Percentiles rank a stretch among this genome's conserved stretches.
These are phyloP conservation scores for Cecidostiba fungosa DNA, from an alignment of 2,888 invertebrate species.

Conservation along the genomic window DNA sequence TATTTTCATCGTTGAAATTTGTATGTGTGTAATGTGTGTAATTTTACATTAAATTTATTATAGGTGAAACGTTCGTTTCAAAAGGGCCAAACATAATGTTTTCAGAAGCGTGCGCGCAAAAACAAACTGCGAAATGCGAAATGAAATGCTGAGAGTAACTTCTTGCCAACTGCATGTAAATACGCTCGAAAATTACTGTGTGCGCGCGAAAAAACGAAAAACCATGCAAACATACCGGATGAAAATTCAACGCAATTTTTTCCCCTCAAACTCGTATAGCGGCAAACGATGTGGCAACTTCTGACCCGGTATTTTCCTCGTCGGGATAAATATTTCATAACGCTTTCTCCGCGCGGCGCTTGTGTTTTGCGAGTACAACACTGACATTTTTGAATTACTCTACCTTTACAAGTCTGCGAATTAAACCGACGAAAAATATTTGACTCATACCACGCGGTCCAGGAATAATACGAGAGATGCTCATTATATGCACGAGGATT, in stretches of 20 bases:
- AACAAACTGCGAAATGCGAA: background rate
- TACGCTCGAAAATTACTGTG: too few relatives aligned
- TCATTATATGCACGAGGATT: background rate
- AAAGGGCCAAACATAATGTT: background rate
- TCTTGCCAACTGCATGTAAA: background rate
- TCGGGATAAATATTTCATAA: constrained; percentile 54
- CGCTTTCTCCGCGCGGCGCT: background rate
- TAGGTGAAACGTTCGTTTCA: too few relatives aligned
- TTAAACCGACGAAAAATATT: too few relatives aligned
- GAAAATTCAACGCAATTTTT: background rate
- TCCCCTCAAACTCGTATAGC: background rate
- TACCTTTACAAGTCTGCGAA: background rate
- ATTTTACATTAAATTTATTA: too few relatives aligned
- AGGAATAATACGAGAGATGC: background rate
- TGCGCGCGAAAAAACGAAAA: background rate
- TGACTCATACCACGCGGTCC: background rate
- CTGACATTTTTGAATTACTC: constrained; percentile 43
- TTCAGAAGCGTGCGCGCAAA: background rate
- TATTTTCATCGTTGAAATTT: background rate
- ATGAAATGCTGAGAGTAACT: background rate
- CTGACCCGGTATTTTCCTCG: constrained; percentile 37
- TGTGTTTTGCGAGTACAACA: background rate
- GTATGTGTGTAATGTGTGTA: background rate
- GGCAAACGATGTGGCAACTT: background rate
- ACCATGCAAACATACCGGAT: background rate